Percentiles rank a stretch among this genome's conserved stretches.
These are phyloP conservation scores for Arctia plantaginis DNA, from an alignment of 2,888 invertebrate species.

Conservation along the genomic window DNA sequence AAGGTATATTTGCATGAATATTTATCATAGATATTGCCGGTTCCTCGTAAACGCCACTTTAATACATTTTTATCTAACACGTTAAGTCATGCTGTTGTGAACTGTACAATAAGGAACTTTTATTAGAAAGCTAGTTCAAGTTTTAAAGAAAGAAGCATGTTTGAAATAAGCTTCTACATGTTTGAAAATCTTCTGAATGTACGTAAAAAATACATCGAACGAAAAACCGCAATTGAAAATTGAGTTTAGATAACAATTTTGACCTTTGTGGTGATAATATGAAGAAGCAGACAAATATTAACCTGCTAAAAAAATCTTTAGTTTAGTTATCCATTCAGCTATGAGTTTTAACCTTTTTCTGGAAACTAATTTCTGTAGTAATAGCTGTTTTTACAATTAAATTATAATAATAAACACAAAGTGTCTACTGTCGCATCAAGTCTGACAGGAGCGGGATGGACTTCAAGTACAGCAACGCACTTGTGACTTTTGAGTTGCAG, in stretches of 20 bases:
- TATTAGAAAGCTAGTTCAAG: not conserved
- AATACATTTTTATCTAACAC: slow-evolving; percentile 80
- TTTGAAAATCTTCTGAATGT: too few relatives aligned
- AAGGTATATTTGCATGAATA: slow-evolving; percentile 80
- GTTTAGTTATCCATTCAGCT: not conserved
- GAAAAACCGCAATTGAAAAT: not conserved
- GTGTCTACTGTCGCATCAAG: not conserved
- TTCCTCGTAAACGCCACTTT: slow-evolving; percentile 79
- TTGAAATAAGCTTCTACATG: too few relatives aligned
- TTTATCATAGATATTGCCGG: slow-evolving; percentile 78
- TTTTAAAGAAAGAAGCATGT: not conserved
- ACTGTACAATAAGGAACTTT: slow-evolving; percentile 8
- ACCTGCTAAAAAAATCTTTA: not conserved
- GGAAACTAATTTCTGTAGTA: too few relatives aligned
- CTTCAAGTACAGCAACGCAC: too few relatives aligned
- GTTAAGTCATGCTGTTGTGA: slow-evolving; percentile 29
- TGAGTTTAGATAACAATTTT: too few relatives aligned
- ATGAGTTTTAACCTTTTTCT: not conserved
- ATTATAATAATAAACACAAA: too few relatives aligned
- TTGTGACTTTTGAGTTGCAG: too few relatives aligned
- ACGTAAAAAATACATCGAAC: not conserved
- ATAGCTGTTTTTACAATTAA: too few relatives aligned
- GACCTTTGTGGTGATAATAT: not conserved
- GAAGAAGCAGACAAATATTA: not conserved
- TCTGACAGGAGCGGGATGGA: too few relatives aligned